Base-by-base conservation (phyloP, 1,140 invertebrate genomes). In the Drosophila watanabei region DNA sequence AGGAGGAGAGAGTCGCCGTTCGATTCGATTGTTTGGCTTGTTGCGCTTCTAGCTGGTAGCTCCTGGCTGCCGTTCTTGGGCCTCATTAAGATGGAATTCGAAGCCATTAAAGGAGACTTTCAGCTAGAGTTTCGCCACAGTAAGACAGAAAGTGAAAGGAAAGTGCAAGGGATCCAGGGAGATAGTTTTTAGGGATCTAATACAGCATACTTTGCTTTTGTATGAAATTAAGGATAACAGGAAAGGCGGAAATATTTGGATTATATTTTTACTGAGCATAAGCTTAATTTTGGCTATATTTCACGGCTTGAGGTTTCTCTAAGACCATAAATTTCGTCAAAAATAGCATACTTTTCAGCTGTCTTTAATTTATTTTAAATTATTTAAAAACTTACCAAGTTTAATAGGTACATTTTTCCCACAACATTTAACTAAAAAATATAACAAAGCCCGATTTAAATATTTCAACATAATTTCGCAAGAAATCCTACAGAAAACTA, bases 11-110 rank as follows among this genome's bases (percentile, higher is more conserved):
- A 37, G 37, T 63, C 41, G 45, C 62, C 32, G 49, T 78, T 81
- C 60, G 79, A 78, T 77, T 84, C 57, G 75, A 85, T 80, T 84
- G 81, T 72, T 77, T 68, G 64, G 52, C 61, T 65, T 51, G 60
- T 61, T 65, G 63, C 77, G 72, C 59, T 65, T 68, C 62, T 24
- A 24, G 20, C 30, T 56, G 32, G 24, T 18, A 28, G 4, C 61
- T 37, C 5, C n/a, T 9, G 24, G 46, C 46, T 32, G 10, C 30
- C 6, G 51, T 8, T 24, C 33, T 35, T 33, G 39, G 14, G 9
- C 5, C 30, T 45, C 58, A 66, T 66, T 66, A 66, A 63, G 39
- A 28, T 33, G 58, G 18, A 63, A 63, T 63, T 45, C 10, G 16
- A 28, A 13, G 37, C 11, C 37, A 43, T 43, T 64, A 60, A 60